Percentiles rank a stretch among this genome's conserved stretches.
Conservation (phyloP, 2,113 vertebrate species). For the Acanthochromis polyacanthus region DNA sequence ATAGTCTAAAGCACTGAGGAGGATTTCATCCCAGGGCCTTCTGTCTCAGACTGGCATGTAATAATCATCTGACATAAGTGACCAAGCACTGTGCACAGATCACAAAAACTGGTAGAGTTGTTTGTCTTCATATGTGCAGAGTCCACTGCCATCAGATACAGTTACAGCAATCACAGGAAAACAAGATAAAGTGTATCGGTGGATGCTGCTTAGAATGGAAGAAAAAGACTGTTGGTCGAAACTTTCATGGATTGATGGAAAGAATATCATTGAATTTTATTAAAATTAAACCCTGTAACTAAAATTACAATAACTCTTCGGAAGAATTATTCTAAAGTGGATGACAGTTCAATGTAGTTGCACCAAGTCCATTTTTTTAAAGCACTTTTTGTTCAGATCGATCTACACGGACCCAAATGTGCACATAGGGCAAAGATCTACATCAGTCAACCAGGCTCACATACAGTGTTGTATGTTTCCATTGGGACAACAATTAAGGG, state of each 20-base stretch:
- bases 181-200: background rate
- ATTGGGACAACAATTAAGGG: background rate
- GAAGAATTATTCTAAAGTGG: background rate
- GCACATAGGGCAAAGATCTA: background rate
- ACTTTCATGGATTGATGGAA: too few species aligned
- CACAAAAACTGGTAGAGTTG: slow-evolving; percentile 3
- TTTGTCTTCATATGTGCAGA: slow-evolving; percentile 32
- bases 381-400: background rate
- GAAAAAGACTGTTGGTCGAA: too few species aligned
- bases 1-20: slow-evolving; percentile 63
- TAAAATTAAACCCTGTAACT: too few species aligned
- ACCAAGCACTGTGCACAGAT: slow-evolving; percentile 17
- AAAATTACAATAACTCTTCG: too few species aligned
- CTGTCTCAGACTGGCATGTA: slow-evolving; percentile 63
- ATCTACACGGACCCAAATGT: background rate
- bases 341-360: background rate
- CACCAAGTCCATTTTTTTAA: background rate
- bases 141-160: slow-evolving; percentile 8
- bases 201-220: background rate
- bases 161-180: background rate
- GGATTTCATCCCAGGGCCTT: slow-evolving; percentile 64
- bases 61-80: slow-evolving; percentile 63
- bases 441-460: background rate
- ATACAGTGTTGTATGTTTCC: background rate
- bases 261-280: too few species aligned